Evolutionary conservation across 2,888 invertebrate genomes (phyloP).

Genomic region (Drosophila silvestris): DNA sequence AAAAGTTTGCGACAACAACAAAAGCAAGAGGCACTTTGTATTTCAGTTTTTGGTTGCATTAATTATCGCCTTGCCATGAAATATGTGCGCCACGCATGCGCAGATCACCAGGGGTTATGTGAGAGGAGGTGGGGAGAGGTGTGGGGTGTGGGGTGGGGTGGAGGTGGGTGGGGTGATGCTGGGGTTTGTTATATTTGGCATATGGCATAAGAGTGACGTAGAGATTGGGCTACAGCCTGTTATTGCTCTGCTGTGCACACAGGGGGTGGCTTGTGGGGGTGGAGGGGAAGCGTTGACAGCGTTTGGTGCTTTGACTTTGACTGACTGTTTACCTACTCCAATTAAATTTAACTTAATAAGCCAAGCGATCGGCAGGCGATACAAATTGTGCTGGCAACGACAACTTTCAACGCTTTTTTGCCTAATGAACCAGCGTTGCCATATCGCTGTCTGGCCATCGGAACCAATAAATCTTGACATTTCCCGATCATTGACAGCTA

Average conservation of each 20-base stretch:
- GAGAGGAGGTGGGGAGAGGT: not conserved
- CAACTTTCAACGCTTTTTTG: slow-evolving; percentile 54
- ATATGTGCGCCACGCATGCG: slow-evolving; percentile 77
- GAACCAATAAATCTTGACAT: slow-evolving; percentile 16
- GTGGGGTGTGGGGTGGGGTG: not conserved
- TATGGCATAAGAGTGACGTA: slow-evolving; percentile 23
- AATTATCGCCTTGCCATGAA: slow-evolving; percentile 81
- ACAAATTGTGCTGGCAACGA: slow-evolving; percentile 62
- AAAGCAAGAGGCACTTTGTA: slow-evolving; percentile 63
- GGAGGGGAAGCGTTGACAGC: not conserved
- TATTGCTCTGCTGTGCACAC: slow-evolving; percentile 10
- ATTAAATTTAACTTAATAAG: slow-evolving; percentile 70
- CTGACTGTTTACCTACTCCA: slow-evolving; percentile 73
- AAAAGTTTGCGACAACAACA: slow-evolving; percentile 38
- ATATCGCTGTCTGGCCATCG: slow-evolving; percentile 56
- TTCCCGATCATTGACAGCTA: slow-evolving; percentile 45
- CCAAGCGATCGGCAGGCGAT: slow-evolving; percentile 61
- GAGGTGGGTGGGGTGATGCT: not conserved
- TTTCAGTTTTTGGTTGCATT: slow-evolving; percentile 74
- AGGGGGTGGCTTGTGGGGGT: not conserved
- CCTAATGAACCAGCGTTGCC: slow-evolving; percentile 69
- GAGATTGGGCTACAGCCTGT: slow-evolving; percentile 26
- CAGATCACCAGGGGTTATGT: slow-evolving; percentile 41
- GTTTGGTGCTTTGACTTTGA: slow-evolving; percentile 57
- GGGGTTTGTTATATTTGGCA: slow-evolving; percentile 13